These are phyloP conservation scores for Synergus itoensis DNA, from an alignment of 2,888 invertebrate genomes.

Conservation along the genomic window DNA sequence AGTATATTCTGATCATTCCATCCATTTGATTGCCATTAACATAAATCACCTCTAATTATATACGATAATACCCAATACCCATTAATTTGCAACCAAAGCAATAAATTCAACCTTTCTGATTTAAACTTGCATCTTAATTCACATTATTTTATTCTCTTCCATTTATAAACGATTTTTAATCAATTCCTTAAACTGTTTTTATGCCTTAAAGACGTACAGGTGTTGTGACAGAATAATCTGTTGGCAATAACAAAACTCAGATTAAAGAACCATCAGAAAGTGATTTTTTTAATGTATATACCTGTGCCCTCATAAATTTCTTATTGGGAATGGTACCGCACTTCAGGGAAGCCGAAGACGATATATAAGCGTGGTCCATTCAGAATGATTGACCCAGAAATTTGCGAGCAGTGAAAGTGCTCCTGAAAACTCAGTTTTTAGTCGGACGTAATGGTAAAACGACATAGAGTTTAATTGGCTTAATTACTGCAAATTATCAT, in stretches of 20 bases:
- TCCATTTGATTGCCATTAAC: not conserved
- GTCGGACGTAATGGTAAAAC: conserved; percentile 63
- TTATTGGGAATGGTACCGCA: conserved; percentile 60
- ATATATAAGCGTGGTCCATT: conserved; percentile 73
- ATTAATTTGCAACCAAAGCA: not conserved
- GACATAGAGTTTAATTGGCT: conserved; percentile 26
- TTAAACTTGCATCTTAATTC: not conserved
- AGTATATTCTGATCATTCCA: not conserved
- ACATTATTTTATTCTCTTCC: not conserved
- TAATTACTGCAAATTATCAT: too few species aligned
- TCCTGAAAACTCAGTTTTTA: conserved; percentile 60
- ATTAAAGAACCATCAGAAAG: not conserved
- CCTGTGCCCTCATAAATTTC: conserved; percentile 59
- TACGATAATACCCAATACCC: not conserved
- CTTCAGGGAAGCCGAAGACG: conserved; percentile 55
- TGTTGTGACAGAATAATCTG: not conserved
- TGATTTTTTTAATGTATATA: conserved; percentile 43
- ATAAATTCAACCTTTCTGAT: not conserved
- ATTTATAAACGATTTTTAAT: not conserved
- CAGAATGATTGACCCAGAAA: conserved; percentile 74
- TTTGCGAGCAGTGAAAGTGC: conserved; percentile 73
- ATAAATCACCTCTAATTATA: not conserved
- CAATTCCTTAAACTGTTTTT: not conserved
- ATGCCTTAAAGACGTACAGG: not conserved
- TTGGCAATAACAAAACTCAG: not conserved